Evolutionary conservation across 2,888 invertebrate species (phyloP), one percentile per base, ranked within the genome.

Genomic region (Chaitophorus viminalis): DNA sequence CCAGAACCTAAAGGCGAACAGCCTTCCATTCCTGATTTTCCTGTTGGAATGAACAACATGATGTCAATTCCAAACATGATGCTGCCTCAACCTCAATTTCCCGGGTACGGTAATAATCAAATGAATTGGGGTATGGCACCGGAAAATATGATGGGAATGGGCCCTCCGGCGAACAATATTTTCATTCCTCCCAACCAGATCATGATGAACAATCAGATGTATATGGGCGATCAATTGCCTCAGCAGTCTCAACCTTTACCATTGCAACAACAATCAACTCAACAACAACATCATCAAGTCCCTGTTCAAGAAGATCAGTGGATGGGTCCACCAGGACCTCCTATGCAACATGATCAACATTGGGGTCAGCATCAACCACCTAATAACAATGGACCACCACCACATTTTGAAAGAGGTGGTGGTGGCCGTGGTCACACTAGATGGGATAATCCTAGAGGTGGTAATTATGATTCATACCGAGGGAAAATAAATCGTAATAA

Each of bases 1-100:
- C 97, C 97, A 2, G 96, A 96, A 91, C 95, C 97, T 0, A 96
- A 96, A 91, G 94, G 90, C 90, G 29, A 88, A n/a, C 83, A 88
- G 18, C 86, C 86, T 72, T 36, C 79, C 1, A 9, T 5, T 39
- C 54, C 81, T 60, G 86, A 87, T 36, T 79, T 74, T 39, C 79
- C 78, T 11, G 39, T 81, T 17, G 86, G 72, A 39, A 87, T 87
- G 78, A 72, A 78, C n/a, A 86, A 86, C 72, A 72, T 79, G 18
- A 88, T 88, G 88, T 17, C 83, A 21, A 78, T 88, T 68, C 83
- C 83, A 11, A 83, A 77, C 29, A 77, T 88, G 83, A 88, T 88
- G 88, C 78, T 88, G n/a, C 88, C 39, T 1, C 86, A 78, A 74
- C 86, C 79, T 54, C 86, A 79, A 18, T 87, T 87, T 9, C 72